Evolutionary conservation across 2,797 vertebrate genomes (phyloP), one percentile per base, ranked within the genome.

Genomic region (Psittacula derbiana): DNA sequence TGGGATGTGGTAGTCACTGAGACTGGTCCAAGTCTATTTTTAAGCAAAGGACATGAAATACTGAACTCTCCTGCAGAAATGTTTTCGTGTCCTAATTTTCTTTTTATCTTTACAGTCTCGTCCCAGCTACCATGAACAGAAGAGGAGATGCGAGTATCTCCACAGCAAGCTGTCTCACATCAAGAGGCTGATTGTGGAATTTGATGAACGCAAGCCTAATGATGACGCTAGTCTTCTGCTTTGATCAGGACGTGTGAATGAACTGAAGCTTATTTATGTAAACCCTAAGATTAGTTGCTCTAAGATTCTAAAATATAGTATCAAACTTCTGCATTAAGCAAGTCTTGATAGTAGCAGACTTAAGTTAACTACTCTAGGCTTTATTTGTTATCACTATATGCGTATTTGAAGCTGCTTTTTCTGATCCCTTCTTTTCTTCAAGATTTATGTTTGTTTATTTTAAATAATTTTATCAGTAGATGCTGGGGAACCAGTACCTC

Each of bases 111-210:
- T 49, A 10, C 94, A 99, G 98, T 98, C 98, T 71, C 98, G 97
- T 89, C 99, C 99, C 53, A 99, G 98, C 97, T 99, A 98, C 96
- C 97, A 98, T 24, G 98, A 98, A 93, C 98, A 99, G 97, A 99
- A 99, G 84, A 98, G 98, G 61, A 98, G 98, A 97, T 99, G 98
- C 72, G 98, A 99, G 93, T 99, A 99, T 96, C 98, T 99, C 97
- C 99, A 99, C 98, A 98, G 98, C 96, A 99, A 99, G 98, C 97
- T 99, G 97, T 98, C 98, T 95, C 99, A 99, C 96, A 99, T 99
- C 97, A 99, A 99, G 97, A 98, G 98, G 91, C 98, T 99, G 27
- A 98, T 99, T 96, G 97, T 97, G 84, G 98, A 99, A 96, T 99
- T 98, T 93, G 99, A 99, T 98, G 98, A 98, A 97, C 98, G 93